phyloP scores from a whole-genome alignment of 2,888 invertebrate genomes.

The Oscheius sp. region DNA sequence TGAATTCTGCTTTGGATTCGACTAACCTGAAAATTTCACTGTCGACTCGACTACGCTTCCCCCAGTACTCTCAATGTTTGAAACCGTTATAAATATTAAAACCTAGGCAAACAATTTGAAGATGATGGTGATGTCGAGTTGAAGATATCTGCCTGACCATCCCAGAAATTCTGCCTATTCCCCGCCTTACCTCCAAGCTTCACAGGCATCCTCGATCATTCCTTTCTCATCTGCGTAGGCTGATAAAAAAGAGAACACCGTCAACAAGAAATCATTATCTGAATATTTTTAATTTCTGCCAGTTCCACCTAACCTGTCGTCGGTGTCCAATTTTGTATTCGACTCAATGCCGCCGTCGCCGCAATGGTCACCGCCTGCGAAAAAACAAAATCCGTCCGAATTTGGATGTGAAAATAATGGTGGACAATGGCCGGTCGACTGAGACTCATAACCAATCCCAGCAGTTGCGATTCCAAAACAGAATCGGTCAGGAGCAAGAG shows the following conservation, averaged over 20 bases:
- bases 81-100: too few relatives aligned
- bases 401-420: constrained; percentile 64
- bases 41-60: too few relatives aligned
- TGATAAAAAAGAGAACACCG: constrained; percentile 69
- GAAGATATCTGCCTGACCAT: too few relatives aligned
- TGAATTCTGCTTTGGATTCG: constrained; percentile 57
- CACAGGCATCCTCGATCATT: constrained; percentile 70
- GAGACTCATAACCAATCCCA: constrained; percentile 48
- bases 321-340: constrained; percentile 47
- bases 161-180: too few relatives aligned
- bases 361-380: constrained; percentile 68
- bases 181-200: constrained; percentile 39
- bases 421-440: constrained; percentile 55
- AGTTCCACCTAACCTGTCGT: neutral
- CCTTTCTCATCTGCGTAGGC: constrained; percentile 71
- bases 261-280: constrained; percentile 50
- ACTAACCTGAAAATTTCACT: constrained; percentile 46
- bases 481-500: constrained; percentile 60
- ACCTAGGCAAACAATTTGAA: neutral
- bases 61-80: too few relatives aligned
- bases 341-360: constrained; percentile 64
- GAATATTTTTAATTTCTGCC: neutral
- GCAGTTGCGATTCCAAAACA: constrained; percentile 64
- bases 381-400: constrained; percentile 66
- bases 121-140: too few relatives aligned